Conservation (phyloP, 1,140 invertebrate species). For the Achatina immaculata region DNA sequence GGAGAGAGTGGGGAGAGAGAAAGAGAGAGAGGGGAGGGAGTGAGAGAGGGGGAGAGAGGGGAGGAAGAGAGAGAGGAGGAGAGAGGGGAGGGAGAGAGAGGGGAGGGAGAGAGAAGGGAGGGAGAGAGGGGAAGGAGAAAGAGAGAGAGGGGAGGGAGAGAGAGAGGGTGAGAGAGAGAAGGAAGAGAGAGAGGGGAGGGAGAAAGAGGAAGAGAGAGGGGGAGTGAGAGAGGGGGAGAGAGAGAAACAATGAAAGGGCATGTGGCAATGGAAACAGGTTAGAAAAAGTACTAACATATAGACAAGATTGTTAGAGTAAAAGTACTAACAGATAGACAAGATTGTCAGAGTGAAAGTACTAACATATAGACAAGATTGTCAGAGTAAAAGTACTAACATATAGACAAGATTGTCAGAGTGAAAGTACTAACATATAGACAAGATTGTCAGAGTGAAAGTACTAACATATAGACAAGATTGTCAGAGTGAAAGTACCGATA, state of each 20-base stretch:
- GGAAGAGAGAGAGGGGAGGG: not conserved
- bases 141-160: not conserved
- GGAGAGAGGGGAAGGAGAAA: not conserved
- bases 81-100: not conserved
- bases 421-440: no score
- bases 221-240: slow-evolving; percentile 20
- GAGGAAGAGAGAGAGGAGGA: not conserved
- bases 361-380: no score
- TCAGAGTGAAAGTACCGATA: no score
- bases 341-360: no score
- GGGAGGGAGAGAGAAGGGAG: not conserved
- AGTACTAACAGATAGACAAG: no score
- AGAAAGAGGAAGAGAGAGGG: slow-evolving; percentile 12
- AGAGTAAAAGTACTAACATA: no score
- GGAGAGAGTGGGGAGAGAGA: not conserved
- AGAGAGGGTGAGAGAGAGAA: not conserved
- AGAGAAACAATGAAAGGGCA: slow-evolving; percentile 14
- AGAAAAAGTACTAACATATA: no score
- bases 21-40: not conserved
- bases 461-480: no score
- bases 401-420: no score
- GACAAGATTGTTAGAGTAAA: no score
- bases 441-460: no score
- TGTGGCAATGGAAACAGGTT: not conserved
- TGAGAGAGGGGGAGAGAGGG: slow-evolving; percentile 2